Base-by-base conservation (phyloP, 2,797 vertebrate species). In the Anabas testudineus region DNA sequence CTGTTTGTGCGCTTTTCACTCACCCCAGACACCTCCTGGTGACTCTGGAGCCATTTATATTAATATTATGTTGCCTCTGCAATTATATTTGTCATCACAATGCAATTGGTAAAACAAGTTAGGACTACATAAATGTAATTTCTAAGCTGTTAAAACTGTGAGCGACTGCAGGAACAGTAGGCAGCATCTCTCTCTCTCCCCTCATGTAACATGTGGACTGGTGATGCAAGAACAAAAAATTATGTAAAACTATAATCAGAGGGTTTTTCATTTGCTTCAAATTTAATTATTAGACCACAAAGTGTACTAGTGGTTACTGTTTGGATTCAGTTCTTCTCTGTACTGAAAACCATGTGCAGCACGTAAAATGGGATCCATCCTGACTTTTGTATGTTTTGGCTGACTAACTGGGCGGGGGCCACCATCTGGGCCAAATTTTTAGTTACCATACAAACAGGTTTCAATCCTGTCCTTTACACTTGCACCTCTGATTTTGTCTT, bases 351-450 rank as follows among this genome's bases (percentile, higher is more conserved):
- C 28, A 28, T 28, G 7, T 3, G 1, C 41, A 19, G 32, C 8
- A 19, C 52, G 16, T 30, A 7, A 69, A 79, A 59, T n/a, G 36
- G 32, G 24, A 36, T 42, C 7, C 3, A 45, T 66, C 41, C 28
- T 34, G 15, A 46, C 26, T 48, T n/a, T n/a, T 28, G 3, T 43
- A 0, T 55, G 22, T n/a, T 68, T 60, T 51, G 37, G 78, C 5
- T 56, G 69, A 45, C 42, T 46, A 7, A 32, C 34, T 24, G 32
- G 49, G 24, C 7, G 5, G 68, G 24, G n/a, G 41, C 15, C 36
- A 34, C 36, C 15, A 13, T n/a, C 22, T 13, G 19, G 39, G 59
- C 28, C 7, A 41, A 55, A 70, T 3, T 5, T 21, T 13, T 56
- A 62, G 52, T 73, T 46, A 36, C 59, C 15, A 14, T 28, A 54